Percentiles rank a stretch among this genome's conserved stretches.
phyloP scores from a whole-genome alignment of 2,888 invertebrate genomes.

The Bombylius discolor region DNA sequence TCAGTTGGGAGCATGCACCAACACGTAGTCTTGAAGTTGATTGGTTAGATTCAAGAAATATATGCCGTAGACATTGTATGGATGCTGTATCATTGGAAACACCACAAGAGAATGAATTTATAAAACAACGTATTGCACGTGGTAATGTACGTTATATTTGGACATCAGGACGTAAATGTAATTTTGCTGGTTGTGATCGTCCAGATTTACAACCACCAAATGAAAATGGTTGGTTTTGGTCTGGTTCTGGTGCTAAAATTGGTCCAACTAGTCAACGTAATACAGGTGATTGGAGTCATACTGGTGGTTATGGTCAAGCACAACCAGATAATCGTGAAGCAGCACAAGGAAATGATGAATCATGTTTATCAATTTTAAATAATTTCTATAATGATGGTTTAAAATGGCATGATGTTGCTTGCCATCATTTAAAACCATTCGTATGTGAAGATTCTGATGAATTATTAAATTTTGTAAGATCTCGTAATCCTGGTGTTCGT shows the following conservation, averaged over 20 bases:
- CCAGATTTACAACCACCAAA: constrained; percentile 72
- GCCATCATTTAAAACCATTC: constrained; percentile 75
- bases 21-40: constrained; percentile 74
- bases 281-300: constrained; percentile 80
- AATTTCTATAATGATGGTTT: constrained; percentile 83
- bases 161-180: constrained; percentile 86
- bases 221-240: constrained; percentile 89
- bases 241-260: constrained; percentile 82
- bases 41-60: constrained; percentile 83
- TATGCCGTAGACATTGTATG: constrained; percentile 86
- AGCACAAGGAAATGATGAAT: constrained; percentile 83
- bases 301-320: constrained; percentile 75
- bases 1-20: constrained; percentile 81
- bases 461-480: constrained; percentile 77
- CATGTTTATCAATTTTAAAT: constrained; percentile 76
- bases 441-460: constrained; percentile 87
- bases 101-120: constrained; percentile 79
- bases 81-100: constrained; percentile 84
- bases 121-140: constrained; percentile 72
- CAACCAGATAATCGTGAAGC: constrained; percentile 87
- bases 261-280: constrained; percentile 78
- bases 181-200: constrained; percentile 80
- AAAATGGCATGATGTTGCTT: constrained; percentile 80
- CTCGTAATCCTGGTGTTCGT: constrained; percentile 74
- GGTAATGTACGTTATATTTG: constrained; percentile 73